These are phyloP conservation scores for Dryas iulia DNA, from an alignment of 1,140 invertebrate species.

Conservation along the genomic window DNA sequence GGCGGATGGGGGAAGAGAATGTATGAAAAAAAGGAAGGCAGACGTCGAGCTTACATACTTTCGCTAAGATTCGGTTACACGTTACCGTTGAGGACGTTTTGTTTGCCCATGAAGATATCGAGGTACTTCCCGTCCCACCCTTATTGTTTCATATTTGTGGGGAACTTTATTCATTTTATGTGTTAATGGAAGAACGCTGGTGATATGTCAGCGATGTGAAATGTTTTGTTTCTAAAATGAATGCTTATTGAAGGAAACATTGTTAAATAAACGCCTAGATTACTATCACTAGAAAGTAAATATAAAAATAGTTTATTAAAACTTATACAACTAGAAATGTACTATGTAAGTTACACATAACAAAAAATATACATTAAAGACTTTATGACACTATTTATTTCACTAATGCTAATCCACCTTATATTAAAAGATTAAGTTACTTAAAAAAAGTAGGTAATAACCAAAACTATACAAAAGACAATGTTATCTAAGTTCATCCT, in stretches of 20 bases:
- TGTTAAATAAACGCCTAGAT: too few species aligned
- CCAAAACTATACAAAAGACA: background rate
- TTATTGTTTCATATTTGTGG: background rate
- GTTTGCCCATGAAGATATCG: slow-evolving; percentile 31
- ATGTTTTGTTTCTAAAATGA: background rate
- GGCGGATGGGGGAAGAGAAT: slow-evolving; percentile 67
- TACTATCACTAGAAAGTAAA: too few species aligned
- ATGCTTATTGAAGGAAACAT: too few species aligned
- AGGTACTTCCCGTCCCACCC: slow-evolving; percentile 26
- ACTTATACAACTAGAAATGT: too few species aligned
- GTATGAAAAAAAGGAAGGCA: slow-evolving; percentile 66
- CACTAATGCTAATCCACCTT: too few species aligned
- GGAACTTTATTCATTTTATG: background rate
- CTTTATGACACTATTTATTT: too few species aligned
- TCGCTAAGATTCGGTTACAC: slow-evolving; percentile 66
- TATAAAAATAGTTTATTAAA: too few species aligned
- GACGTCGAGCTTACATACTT: slow-evolving; percentile 50
- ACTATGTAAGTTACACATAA: too few species aligned
- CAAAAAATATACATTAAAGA: too few species aligned
- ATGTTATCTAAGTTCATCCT: background rate
- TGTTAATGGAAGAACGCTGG: background rate
- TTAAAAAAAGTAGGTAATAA: background rate
- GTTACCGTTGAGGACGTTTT: slow-evolving; percentile 52
- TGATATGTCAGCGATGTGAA: background rate
- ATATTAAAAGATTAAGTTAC: background rate